Percentiles rank a stretch among this genome's conserved stretches.
Conservation (phyloP, 2,888 invertebrate genomes). For the Pyrrhia umbra region DNA sequence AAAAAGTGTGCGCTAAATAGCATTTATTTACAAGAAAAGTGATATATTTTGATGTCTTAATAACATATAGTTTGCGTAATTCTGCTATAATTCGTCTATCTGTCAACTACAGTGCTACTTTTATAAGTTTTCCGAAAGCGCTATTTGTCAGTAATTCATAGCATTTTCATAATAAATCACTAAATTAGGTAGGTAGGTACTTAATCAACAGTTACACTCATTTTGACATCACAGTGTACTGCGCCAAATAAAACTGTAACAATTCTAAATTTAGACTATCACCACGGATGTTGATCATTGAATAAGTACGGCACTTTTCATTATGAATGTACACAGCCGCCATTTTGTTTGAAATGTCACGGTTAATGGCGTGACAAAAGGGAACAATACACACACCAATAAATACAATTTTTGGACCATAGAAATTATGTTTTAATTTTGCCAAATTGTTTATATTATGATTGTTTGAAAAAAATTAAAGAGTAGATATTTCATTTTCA, state of each 20-base stretch:
- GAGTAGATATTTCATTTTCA: too few relatives aligned
- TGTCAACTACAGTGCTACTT: too few relatives aligned
- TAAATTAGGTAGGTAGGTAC: not conserved
- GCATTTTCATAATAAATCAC: not conserved
- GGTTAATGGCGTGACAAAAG: constrained; percentile 27
- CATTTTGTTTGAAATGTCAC: constrained; percentile 39
- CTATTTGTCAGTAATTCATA: not conserved
- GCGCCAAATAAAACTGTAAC: constrained; percentile 50
- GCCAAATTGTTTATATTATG: too few relatives aligned
- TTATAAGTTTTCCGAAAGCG: not conserved
- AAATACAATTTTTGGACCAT: not conserved
- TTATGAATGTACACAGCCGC: constrained; percentile 34
- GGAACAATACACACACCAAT: not conserved
- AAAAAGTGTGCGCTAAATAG: too few relatives aligned
- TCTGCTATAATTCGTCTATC: too few relatives aligned
- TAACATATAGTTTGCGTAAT: too few relatives aligned
- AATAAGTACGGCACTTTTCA: constrained; percentile 61
- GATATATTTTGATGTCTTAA: too few relatives aligned
- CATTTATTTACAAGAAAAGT: too few relatives aligned
- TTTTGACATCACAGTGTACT: constrained; percentile 19
- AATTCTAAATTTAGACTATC: constrained; percentile 66
- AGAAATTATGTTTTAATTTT: not conserved
- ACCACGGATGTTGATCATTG: constrained; percentile 67
- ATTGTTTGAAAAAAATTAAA: too few relatives aligned
- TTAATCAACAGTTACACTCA: not conserved